Conservation (phyloP, 2,888 invertebrate genomes). For the Helobdella robusta region DNA sequence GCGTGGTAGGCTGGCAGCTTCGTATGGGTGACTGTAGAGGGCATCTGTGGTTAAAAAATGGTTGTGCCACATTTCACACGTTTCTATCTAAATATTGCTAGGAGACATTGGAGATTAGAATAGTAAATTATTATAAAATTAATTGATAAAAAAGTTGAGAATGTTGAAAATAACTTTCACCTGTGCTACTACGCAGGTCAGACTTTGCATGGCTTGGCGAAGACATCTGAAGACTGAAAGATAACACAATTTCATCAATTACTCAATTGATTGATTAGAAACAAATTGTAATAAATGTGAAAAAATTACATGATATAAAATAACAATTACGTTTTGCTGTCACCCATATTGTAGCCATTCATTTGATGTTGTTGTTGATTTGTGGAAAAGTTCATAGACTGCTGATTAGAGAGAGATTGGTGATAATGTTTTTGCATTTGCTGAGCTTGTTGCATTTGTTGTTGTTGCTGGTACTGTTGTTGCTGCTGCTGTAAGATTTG, state of each 20-base stretch:
- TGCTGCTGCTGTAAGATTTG: not conserved
- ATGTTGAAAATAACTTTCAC: not conserved
- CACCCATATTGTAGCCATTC: conserved; percentile 10
- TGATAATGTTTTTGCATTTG: conserved; percentile 6
- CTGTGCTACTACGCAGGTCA: not conserved
- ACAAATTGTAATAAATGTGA: too few relatives aligned
- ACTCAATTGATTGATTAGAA: too few relatives aligned
- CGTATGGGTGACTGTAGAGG: conserved; percentile 15
- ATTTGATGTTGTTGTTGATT: not conserved
- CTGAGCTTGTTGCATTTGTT: not conserved
- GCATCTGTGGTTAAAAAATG: not conserved
- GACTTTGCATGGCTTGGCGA: too few relatives aligned
- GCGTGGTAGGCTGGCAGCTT: conserved; percentile 26
- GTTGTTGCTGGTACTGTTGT: conserved; percentile 10
- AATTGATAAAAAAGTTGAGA: not conserved
- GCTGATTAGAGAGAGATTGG: conserved; percentile 11
- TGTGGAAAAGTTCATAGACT: not conserved
- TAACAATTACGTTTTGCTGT: too few relatives aligned
- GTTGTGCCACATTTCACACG: not conserved
- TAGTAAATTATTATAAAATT: not conserved
- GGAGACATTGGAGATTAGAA: not conserved
- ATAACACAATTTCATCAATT: too few relatives aligned
- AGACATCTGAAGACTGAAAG: too few relatives aligned
- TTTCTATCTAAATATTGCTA: not conserved
- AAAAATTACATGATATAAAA: too few relatives aligned